A percentile compares a stretch with the other conserved stretches of the same genome.
Evolutionary conservation across 2,113 vertebrate genomes (phyloP).

Genomic region (Anser cygnoides): DNA sequence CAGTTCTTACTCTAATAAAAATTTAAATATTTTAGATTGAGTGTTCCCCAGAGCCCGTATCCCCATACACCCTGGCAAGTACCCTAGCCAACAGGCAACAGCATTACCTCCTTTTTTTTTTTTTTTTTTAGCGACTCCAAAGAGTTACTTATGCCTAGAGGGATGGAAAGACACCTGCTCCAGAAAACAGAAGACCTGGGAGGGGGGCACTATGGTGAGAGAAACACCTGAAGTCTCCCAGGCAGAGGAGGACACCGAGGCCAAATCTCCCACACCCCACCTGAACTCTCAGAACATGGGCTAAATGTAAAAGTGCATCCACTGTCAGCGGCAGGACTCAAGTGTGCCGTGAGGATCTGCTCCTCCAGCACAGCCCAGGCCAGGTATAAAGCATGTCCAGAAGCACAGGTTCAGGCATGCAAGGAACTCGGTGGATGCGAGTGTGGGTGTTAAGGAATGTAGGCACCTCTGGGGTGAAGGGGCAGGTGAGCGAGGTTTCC

Average conservation of each 20-base stretch:
- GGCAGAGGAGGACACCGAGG: neutral
- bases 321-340: neutral
- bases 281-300: neutral
- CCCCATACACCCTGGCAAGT: neutral
- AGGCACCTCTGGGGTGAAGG: conserved; percentile 21
- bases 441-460: conserved; percentile 60
- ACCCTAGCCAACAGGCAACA: neutral
- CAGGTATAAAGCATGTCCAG: conserved; percentile 48
- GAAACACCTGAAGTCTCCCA: neutral
- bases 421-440: conserved; percentile 43
- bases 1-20: conserved; percentile 29
- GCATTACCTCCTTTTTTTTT: neutral
- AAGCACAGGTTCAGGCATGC: conserved; percentile 42
- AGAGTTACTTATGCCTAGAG: neutral
- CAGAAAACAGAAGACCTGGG: neutral
- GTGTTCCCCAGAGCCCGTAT: neutral
- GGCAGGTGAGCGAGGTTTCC: neutral
- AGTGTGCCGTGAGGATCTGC: fast-evolving
- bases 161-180: neutral
- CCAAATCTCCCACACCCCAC: neutral
- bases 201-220: neutral
- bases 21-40: neutral
- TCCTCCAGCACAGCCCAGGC: neutral
- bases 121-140: neutral
- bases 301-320: neutral